phyloP scores from a whole-genome alignment of 2,888 invertebrate species.

The Lacanobia wlatinum region DNA sequence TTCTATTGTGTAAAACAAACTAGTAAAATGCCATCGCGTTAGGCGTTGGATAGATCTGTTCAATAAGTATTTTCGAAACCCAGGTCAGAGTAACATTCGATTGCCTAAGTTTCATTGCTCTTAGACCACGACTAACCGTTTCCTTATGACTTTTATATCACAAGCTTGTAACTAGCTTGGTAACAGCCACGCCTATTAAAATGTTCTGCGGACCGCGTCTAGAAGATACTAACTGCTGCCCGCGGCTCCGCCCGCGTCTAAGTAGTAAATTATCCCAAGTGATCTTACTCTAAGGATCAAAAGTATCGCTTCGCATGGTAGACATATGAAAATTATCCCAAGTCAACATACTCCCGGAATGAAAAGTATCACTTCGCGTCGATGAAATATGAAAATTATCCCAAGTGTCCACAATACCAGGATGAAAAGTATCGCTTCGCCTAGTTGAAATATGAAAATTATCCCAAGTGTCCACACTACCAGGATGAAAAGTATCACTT shows the following conservation, averaged over 20 bases:
- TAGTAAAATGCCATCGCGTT: conserved; percentile 20
- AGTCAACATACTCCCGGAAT: too few species aligned
- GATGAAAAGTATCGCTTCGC: background rate
- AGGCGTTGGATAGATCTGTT: conserved; percentile 14
- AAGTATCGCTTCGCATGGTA: background rate
- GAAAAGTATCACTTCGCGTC: too few species aligned
- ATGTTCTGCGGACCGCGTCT: background rate
- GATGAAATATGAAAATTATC: too few species aligned
- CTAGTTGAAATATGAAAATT: too few species aligned
- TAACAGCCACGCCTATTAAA: conserved; percentile 41
- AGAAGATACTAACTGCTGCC: background rate
- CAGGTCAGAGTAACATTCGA: conserved; percentile 43
- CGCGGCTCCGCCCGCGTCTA: background rate
- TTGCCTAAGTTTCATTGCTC: conserved; percentile 49
- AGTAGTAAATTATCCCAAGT: background rate
- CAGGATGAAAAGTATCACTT: too few species aligned
- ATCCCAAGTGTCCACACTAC: too few species aligned
- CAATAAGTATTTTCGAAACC: conserved; percentile 50
- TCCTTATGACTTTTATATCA: conserved; percentile 58
- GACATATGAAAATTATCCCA: too few species aligned
- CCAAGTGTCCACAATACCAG: too few species aligned
- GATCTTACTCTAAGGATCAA: background rate
- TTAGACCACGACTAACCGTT: conserved; percentile 39
- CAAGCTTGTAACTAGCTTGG: conserved; percentile 27
- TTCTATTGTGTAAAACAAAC: conserved; percentile 29